These are phyloP conservation scores for Troides oblongomaculatus DNA, from an alignment of 2,888 invertebrate species.

Conservation along the genomic window DNA sequence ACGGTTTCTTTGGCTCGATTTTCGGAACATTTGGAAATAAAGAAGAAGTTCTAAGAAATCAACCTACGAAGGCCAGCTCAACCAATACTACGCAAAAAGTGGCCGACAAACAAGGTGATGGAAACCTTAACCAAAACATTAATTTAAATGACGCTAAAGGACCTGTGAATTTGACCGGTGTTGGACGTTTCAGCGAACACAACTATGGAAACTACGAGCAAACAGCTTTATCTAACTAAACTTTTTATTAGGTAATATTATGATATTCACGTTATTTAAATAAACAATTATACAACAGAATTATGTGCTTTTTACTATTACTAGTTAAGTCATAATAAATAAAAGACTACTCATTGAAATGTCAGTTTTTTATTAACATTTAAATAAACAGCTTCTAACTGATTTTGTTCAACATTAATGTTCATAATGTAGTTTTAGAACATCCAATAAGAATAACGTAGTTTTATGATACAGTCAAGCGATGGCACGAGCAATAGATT, in stretches of 20 bases:
- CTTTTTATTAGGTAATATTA: neutral
- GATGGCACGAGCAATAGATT: no score
- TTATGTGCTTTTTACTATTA: no score
- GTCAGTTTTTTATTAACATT: no score
- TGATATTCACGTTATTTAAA: no score
- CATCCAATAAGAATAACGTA: no score
- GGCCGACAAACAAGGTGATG: conserved; percentile 18
- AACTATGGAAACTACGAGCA: conserved; percentile 19
- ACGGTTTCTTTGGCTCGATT: neutral
- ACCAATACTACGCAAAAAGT: conserved; percentile 1
- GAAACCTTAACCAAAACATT: conserved; percentile 20
- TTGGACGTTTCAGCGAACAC: neutral
- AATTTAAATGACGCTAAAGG: conserved; percentile 16
- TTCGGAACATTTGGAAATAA: neutral
- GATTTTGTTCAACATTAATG: no score
- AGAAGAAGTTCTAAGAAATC: neutral
- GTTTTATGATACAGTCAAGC: no score
- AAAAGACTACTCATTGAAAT: no score
- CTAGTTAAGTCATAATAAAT: no score
- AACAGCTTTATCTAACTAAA: neutral
- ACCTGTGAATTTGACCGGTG: conserved; percentile 1
- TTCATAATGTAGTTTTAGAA: no score
- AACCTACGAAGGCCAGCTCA: neutral
- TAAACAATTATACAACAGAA: no score
- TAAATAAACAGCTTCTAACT: no score